Conservation (phyloP, 2,113 vertebrate species). For the Rhinopithecus roxellana region DNA sequence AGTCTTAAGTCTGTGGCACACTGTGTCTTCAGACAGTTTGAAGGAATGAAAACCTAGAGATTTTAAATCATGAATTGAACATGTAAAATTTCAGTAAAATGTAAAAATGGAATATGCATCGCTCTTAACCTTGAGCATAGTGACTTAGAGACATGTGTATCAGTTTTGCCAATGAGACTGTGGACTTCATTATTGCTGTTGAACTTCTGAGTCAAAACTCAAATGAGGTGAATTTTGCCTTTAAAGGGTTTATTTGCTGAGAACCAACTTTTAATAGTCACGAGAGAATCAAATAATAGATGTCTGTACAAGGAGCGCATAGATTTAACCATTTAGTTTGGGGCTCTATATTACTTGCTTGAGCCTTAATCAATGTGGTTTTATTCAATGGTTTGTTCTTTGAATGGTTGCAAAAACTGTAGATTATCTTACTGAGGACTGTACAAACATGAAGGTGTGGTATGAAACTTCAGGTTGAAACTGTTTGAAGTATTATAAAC, state of each 20-base stretch:
- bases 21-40: conserved; percentile 90
- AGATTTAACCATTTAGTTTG: conserved; percentile 78
- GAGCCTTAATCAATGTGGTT: conserved; percentile 82
- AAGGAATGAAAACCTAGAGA: conserved; percentile 93
- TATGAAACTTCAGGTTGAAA: conserved; percentile 78
- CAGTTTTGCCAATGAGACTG: conserved; percentile 92
- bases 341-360: conserved; percentile 73
- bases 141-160: conserved; percentile 93
- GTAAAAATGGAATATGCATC: conserved; percentile 92
- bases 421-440: conserved; percentile 82
- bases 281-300: conserved; percentile 76
- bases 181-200: conserved; percentile 90
- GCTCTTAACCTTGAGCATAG: conserved; percentile 92
- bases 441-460: conserved; percentile 81
- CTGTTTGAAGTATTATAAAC: conserved; percentile 78
- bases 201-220: conserved; percentile 92
- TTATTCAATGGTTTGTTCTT: conserved; percentile 83
- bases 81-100: conserved; percentile 93
- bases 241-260: conserved; percentile 86
- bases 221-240: conserved; percentile 90
- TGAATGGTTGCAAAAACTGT: conserved; percentile 83
- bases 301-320: conserved; percentile 79
- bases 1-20: conserved; percentile 92
- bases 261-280: conserved; percentile 82
- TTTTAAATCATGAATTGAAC: conserved; percentile 94